Base-by-base conservation (phyloP, 2,888 invertebrate genomes). In the Pandemis corylana region DNA sequence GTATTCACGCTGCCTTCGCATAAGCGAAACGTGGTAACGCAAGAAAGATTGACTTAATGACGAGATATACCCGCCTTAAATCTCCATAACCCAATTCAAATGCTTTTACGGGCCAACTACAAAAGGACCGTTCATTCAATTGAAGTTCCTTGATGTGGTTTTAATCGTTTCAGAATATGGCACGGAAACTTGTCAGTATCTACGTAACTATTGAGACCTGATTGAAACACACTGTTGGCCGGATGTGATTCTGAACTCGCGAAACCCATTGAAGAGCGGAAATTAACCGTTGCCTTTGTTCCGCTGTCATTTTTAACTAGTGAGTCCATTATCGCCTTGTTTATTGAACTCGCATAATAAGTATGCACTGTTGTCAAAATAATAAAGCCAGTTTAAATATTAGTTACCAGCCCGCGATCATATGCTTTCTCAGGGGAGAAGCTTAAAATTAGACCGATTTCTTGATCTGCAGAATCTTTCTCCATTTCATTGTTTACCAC, bases 271-370 rank as follows among this genome's bases (percentile, higher is more conserved):
- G 59, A 59, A 59, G 59, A 46, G 51, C 69, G 74, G 74, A 74
- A 61, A 74, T 74, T 74, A 74, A 74, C 74, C 69, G 69, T 74
- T 74, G 69, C 69, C 61, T 74, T 53, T 56, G 74, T 74, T 70
- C 65, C 65, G 69, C 65, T 74, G 67, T 41, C 69, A 65, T 28
- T 61, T 69, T 53, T 49, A 49, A 36, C 56, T 41, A 36, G 59
- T 56, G 69, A 42, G 69, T 74, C 69, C 69, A 69, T 69, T 74
- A 65, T 74, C 65, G 70, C 42, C 42, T 74, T 70, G 65, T 69
- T 69, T 68, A 69, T 59, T 51, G 65, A 59, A 59, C 28, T 44
- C 41, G 56, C 12, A 49, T 62, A n/a, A 20, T 56, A 9, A 9
- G 9, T 20, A 13, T 56, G 15, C 6, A 4, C 56, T 9, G 56